Evolutionary conservation across 2,888 invertebrate genomes (phyloP).

Genomic region (Epsilonema sp.): DNA sequence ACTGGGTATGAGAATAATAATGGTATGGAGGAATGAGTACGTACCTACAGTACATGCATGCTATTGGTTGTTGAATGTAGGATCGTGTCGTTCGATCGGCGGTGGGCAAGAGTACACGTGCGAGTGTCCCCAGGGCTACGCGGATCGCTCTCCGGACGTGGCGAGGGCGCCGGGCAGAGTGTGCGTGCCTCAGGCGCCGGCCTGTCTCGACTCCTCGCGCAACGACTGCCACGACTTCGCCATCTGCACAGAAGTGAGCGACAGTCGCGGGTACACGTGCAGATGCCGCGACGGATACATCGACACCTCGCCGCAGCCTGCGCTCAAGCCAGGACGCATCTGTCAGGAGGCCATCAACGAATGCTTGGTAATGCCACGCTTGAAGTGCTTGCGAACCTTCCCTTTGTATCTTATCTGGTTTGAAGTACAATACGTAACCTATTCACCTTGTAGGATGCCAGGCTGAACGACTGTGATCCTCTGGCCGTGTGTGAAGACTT

Average conservation of each 20-base stretch:
- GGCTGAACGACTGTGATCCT: constrained; percentile 24
- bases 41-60: too few relatives aligned
- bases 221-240: constrained; percentile 27
- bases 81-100: constrained; percentile 23
- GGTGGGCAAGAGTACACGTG: constrained; percentile 22
- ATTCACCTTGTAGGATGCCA: constrained; percentile 13
- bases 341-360: constrained; percentile 22
- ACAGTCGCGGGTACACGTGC: constrained; percentile 46
- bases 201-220: constrained; percentile 20
- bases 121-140: constrained; percentile 24
- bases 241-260: constrained; percentile 19
- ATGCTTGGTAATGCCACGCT: constrained; percentile 16
- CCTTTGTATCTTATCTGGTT: too few relatives aligned
- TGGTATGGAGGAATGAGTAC: too few relatives aligned
- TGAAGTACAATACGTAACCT: too few relatives aligned
- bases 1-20: too few relatives aligned
- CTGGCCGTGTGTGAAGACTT: constrained; percentile 24
- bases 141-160: constrained; percentile 19
- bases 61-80: too few relatives aligned
- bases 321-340: constrained; percentile 18
- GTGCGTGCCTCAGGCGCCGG: constrained; percentile 4
- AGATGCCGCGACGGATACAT: constrained; percentile 60
- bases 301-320: constrained; percentile 34
- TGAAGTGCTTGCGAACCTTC: too few relatives aligned
- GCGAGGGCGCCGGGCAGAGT: constrained; percentile 15